These are phyloP conservation scores for Rynchops niger DNA, from an alignment of 2,113 vertebrate species.

Conservation along the genomic window DNA sequence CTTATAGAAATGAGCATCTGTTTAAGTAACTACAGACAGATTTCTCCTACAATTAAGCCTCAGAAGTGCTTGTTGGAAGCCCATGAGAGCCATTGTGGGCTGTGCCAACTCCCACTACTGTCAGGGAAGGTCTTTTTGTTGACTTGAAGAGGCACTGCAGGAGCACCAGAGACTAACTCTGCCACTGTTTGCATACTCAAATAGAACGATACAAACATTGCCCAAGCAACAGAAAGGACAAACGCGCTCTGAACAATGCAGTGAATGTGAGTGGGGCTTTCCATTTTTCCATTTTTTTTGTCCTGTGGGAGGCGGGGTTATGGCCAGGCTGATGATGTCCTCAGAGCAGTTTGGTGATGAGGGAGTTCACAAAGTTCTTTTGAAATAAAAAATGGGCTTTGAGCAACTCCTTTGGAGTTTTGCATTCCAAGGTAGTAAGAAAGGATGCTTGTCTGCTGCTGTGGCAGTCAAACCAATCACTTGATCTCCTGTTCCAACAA, in stretches of 20 bases:
- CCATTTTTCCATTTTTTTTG: neutral
- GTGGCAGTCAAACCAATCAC: neutral
- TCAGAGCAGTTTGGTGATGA: neutral
- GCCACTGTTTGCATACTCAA: neutral
- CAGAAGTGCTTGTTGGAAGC: neutral
- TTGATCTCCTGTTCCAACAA: neutral
- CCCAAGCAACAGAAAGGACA: neutral
- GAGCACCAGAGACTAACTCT: neutral
- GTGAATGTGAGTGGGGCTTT: neutral
- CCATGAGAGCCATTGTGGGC: neutral
- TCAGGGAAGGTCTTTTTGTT: neutral
- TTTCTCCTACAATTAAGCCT: neutral
- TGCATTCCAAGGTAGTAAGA: neutral
- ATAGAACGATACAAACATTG: neutral
- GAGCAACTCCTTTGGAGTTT: neutral
- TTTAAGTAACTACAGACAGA: neutral
- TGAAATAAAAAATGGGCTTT: neutral
- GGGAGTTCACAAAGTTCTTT: neutral
- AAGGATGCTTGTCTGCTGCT: neutral
- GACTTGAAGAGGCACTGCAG: neutral
- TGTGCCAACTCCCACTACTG: neutral
- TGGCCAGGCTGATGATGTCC: neutral
- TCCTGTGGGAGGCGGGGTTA: neutral
- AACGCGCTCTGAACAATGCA: neutral
- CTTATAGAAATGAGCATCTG: neutral